phyloP scores from a whole-genome alignment of 2,113 vertebrate species.

The Lamprotornis superbus region DNA sequence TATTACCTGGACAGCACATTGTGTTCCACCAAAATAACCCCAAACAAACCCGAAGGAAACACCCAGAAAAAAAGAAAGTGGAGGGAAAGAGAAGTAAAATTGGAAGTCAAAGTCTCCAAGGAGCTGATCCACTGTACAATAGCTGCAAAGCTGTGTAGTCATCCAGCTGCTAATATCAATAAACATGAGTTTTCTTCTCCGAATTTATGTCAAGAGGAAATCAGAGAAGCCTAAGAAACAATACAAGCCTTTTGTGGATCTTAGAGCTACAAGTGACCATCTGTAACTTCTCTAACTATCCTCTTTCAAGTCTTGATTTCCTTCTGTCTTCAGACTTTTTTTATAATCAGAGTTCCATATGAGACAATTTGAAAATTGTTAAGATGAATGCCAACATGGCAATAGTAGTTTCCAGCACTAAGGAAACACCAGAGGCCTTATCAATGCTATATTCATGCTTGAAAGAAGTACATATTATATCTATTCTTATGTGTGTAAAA shows the following conservation, averaged over 20 bases:
- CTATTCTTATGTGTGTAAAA: neutral
- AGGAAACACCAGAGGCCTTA: neutral
- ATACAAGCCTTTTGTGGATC: conserved; percentile 74
- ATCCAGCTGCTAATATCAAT: conserved; percentile 49
- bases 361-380: neutral
- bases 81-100: neutral
- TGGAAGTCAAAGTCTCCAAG: conserved; percentile 52
- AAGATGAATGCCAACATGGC: neutral
- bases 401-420: neutral
- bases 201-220: conserved; percentile 71
- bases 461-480: neutral
- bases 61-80: neutral
- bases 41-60: conserved; percentile 45
- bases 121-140: neutral
- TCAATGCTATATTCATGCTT: neutral
- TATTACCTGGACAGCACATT: conserved; percentile 52
- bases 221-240: conserved; percentile 70
- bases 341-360: neutral
- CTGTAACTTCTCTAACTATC: neutral
- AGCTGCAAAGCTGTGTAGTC: conserved; percentile 9
- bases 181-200: conserved; percentile 35
- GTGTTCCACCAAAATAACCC: neutral
- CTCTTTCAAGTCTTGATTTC: neutral
- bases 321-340: neutral
- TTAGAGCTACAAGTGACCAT: conserved; percentile 75